Evolutionary conservation across 2,113 vertebrate species (phyloP), one percentile per base, ranked within the genome.

Genomic region (Oryzias melastigma): DNA sequence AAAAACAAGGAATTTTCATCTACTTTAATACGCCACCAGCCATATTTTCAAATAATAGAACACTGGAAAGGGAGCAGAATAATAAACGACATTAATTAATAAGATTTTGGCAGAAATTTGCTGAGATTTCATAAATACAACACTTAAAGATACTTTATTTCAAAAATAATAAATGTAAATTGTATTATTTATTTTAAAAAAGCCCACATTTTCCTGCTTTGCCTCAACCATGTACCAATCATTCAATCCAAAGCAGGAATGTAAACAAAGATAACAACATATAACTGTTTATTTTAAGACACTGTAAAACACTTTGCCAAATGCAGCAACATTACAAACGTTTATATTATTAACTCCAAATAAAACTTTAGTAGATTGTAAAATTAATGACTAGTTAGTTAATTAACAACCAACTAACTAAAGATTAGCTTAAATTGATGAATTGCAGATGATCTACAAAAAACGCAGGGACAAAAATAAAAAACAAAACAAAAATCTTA

Each of bases 401-500:
- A 27, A 58, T 24, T 56, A 43, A 57, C 47, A 58, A 16, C 40
- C 29, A 43, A 5, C 15, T n/a, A 17, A 18, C 17, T 15, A 29
- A 7, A 42, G 6, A 3, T 1, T 5, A 2, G 41, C 16, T 43
- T 18, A 24, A 35, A 4, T 41, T 35, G 4, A 3, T 19, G n/a
- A 18, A 15, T 8, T 40, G n/a, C 7, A 49, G 58, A 18, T 64
- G 45, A 60, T 70, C 61, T 77, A n/a, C 67, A 16, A 42, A 22
- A 27, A 53, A 45, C 59, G 20, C 43, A 52, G 17, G 41, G 25
- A 3, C n/a, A n/a, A n/a, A n/a, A n/a, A n/a, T n/a, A n/a, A n/a
- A n/a, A n/a, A n/a, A n/a, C n/a, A 42, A 22, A 53, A 22, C 22
- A 22, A 7, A 18, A 5, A n/a, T 53, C 87, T 88, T 85, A 89